These are phyloP conservation scores for Nicator chloris DNA, from an alignment of 2,113 vertebrate species.

Conservation along the genomic window DNA sequence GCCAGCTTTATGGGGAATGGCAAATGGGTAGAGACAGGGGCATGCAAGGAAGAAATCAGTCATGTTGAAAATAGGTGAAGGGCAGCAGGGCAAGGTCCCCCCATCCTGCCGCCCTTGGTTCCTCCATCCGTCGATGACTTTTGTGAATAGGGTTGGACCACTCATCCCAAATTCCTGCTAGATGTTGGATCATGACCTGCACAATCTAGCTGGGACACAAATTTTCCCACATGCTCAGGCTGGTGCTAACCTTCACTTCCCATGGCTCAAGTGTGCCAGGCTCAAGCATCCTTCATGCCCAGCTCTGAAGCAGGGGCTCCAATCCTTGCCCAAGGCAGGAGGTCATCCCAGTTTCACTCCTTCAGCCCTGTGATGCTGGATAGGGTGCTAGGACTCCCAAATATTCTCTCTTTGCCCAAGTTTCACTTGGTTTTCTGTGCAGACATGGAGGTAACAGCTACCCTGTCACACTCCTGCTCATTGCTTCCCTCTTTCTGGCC, in stretches of 20 bases:
- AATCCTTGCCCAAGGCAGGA: neutral
- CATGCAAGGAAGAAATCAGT: neutral
- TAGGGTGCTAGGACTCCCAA: neutral
- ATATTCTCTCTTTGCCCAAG: neutral
- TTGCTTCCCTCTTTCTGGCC: constrained; percentile 32
- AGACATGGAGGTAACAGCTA: neutral
- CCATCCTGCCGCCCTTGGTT: accelerated
- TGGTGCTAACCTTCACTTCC: neutral
- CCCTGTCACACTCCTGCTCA: neutral
- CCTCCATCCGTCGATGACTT: accelerated
- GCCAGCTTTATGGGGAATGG: neutral
- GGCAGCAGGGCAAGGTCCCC: neutral
- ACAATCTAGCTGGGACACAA: neutral
- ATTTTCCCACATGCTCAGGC: neutral
- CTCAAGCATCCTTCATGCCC: neutral
- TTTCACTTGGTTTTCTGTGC: neutral
- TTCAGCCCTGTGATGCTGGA: neutral
- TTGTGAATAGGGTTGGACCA: neutral
- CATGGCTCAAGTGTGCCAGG: accelerated
- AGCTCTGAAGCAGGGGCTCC: neutral
- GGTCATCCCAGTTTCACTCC: neutral
- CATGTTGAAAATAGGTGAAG: neutral
- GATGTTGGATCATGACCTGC: neutral
- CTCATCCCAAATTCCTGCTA: neutral
- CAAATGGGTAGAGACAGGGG: neutral